Conservation (phyloP, 2,888 invertebrate species). For the Proisotoma minuta region DNA sequence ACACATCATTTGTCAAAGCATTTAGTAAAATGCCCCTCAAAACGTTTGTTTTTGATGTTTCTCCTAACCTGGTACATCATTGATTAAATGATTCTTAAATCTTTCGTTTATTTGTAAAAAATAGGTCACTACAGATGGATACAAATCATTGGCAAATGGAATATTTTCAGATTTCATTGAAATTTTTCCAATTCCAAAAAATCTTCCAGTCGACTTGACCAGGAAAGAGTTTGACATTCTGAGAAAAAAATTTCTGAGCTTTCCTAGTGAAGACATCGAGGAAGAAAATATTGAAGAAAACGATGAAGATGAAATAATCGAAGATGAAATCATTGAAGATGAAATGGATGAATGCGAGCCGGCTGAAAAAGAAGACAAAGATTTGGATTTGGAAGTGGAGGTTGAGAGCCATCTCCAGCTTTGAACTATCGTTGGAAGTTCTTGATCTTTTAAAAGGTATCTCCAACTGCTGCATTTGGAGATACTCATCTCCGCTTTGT, state of each 20-base stretch:
- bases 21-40: background rate
- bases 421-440: too few relatives aligned
- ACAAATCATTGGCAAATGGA: background rate
- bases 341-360: too few relatives aligned
- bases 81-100: background rate
- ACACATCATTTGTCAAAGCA: constrained; percentile 2
- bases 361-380: too few relatives aligned
- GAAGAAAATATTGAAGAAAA: too few relatives aligned
- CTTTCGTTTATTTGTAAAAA: background rate
- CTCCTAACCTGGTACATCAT: constrained; percentile 7
- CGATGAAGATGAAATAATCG: too few relatives aligned
- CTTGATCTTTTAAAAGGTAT: too few relatives aligned
- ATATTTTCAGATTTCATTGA: background rate
- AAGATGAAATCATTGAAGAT: too few relatives aligned
- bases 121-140: constrained; percentile 5
- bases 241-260: background rate
- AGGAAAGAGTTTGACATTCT: background rate
- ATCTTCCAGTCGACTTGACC: background rate
- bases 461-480: too few relatives aligned
- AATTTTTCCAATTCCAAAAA: constrained; percentile 7
- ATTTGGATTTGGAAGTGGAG: too few relatives aligned
- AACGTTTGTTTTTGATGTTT: constrained; percentile 7
- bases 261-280: too few relatives aligned
- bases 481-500: too few relatives aligned
- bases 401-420: too few relatives aligned